Evolutionary conservation across 2,797 vertebrate genomes (phyloP), one percentile per base, ranked within the genome.

Genomic region (Coilia nasus): DNA sequence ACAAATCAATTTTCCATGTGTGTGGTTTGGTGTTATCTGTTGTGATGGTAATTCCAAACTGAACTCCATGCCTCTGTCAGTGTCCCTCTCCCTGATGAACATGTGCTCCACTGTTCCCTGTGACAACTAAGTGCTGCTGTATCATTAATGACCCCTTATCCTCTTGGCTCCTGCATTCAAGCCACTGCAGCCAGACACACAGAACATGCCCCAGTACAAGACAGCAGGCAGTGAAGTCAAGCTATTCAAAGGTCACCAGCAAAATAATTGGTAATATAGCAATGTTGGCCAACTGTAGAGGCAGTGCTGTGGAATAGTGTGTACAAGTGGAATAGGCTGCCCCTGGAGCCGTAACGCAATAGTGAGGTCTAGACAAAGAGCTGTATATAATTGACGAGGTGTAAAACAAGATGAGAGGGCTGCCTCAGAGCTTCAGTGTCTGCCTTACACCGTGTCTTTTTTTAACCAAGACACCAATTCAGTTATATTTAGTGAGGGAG

Each of bases 371-470:
- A 94, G 94, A 95, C 94, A 83, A 89, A 85, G 85, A 87, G 89
- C 86, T 86, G 88, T 96, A 91, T 94, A 95, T 95, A 93, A 96
- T 94, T 96, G 90, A 96, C 92, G 90, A 95, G 92, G 91, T 95
- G 94, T 94, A 96, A 95, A 96, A 93, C 90, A 95, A 94, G 92
- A 94, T 92, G 91, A 87, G 90, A 54, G 90, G 87, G 91, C 85
- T 93, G 89, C 91, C 85, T 47, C 50, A 85, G 88, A 82, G 83
- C 81, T 88, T 82, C 64, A 47, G 19, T 6, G 17, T 41, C 17
- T 78, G 6, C 35, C 71, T 78, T 78, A 21, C 35, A 1, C 71
- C 21, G 67, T 17, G 31, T 75, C 17, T 78, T 19, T 44, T 75
- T 35, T 21, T 21, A 35, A 78, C 17, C 71, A 10, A 21, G 31